Evolutionary conservation across 2,888 invertebrate genomes (phyloP), one percentile per base, ranked within the genome.

Genomic region (Philereme transversata): DNA sequence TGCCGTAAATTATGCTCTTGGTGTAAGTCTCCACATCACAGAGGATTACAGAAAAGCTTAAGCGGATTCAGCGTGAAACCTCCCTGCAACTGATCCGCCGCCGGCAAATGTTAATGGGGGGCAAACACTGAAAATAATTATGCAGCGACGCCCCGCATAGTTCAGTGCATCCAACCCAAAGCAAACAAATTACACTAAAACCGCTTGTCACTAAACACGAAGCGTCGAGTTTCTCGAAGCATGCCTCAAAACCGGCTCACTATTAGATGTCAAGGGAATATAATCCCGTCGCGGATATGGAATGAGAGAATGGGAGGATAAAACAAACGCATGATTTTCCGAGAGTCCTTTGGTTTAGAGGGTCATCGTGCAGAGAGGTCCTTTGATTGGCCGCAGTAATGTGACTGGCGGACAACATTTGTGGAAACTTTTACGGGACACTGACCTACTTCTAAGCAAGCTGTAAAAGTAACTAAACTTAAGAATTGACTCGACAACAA

Each of bases 341-440:
- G 72, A 83, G 83, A 72, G 79, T 71, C 61, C 80, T 78, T 72
- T 66, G 68, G 73, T 34, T 48, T 69, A 74, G 72, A 84, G 81
- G 82, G 82, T 75, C 77, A 79, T 84, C 75, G 73, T 72, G 72
- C 73, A 69, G 75, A 80, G 79, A 76, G 78, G 69, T 71, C 82
- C 90, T 91, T 90, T 91, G 90, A 91, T 89, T 87, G 79, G 75
- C 72, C 75, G 73, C 79, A 78, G 80, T 82, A 79, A 84, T 83
- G 79, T 79, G 74, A 73, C 76, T 74, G 46, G 70, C 78, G 79
- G 84, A 83, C 85, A 88, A 84, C 81, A 83, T 76, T 83, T 79
- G 82, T 80, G 84, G 84, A 87, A 90, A 87, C 85, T 87, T 90
- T 90, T 78, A 88, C 90, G 90, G 88, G 86, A 90, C 88, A 83